A percentile compares a stretch with the other conserved stretches of the same genome.
These are phyloP conservation scores for Habropoda laboriosa DNA, from an alignment of 1,140 invertebrate species.

Conservation along the genomic window DNA sequence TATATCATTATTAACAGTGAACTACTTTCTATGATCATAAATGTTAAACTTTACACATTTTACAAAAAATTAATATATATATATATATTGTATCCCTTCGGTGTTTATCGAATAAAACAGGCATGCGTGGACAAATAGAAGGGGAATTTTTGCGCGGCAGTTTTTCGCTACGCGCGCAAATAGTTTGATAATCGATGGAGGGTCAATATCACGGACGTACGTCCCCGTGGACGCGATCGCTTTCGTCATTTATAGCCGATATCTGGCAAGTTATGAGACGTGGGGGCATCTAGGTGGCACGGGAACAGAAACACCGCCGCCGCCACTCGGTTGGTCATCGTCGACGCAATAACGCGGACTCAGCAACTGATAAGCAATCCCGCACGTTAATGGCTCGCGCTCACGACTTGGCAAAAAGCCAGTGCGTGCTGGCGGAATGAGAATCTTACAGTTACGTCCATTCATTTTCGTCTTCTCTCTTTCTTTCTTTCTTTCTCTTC, in stretches of 20 bases:
- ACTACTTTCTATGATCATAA: not conserved
- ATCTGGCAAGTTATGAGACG: slow-evolving; percentile 66
- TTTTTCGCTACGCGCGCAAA: not conserved
- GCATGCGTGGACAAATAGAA: not conserved
- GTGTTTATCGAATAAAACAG: not conserved
- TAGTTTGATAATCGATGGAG: slow-evolving; percentile 37
- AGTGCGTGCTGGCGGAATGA: slow-evolving; percentile 60
- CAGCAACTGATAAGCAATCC: slow-evolving; percentile 77
- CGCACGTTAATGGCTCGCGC: slow-evolving; percentile 71
- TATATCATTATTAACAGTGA: not conserved
- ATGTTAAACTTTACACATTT: not conserved
- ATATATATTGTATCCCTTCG: not conserved
- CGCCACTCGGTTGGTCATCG: slow-evolving; percentile 68
- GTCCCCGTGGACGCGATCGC: slow-evolving; percentile 32
- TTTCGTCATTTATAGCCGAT: slow-evolving; percentile 64
- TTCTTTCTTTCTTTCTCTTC: not conserved
- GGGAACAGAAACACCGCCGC: slow-evolving; percentile 63
- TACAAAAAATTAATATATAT: not conserved
- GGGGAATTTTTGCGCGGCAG: not conserved
- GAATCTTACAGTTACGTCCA: slow-evolving; percentile 46
- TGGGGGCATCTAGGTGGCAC: slow-evolving; percentile 59
- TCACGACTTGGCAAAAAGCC: slow-evolving; percentile 71
- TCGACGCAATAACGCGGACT: slow-evolving; percentile 67
- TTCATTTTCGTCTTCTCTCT: slow-evolving; percentile 34
- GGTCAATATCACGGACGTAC: slow-evolving; percentile 37